Conservation (phyloP, 1,140 invertebrate species). For the Bacillus rossius region DNA sequence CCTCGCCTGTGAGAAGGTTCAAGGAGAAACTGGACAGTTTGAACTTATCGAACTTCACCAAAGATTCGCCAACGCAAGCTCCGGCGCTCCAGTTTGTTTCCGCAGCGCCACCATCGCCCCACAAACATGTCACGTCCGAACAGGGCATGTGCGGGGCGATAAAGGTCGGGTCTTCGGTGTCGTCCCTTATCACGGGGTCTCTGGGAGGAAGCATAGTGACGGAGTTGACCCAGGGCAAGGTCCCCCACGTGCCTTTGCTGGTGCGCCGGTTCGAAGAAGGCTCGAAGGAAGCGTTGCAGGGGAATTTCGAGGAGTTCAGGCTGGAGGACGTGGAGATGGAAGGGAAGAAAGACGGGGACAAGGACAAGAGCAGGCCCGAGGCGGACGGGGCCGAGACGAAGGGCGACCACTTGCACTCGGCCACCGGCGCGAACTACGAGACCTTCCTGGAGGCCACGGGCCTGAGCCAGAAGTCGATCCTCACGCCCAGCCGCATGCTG, state of each 20-base stretch:
- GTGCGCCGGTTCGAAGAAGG: slow-evolving; percentile 28
- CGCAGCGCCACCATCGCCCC: too few relatives aligned
- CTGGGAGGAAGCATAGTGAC: slow-evolving; percentile 11
- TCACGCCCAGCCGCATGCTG: slow-evolving; percentile 61
- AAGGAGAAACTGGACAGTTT: slow-evolving; percentile 3
- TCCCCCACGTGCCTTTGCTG: slow-evolving; percentile 27
- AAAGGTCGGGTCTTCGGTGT: slow-evolving; percentile 49
- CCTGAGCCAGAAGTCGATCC: slow-evolving; percentile 72
- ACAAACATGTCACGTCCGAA: not conserved
- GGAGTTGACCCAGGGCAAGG: slow-evolving; percentile 6
- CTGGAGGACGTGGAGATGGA: slow-evolving; percentile 68
- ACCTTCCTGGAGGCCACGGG: slow-evolving; percentile 74
- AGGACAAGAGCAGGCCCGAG: slow-evolving; percentile 47
- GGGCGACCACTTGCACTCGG: slow-evolving; percentile 30
- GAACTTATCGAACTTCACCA: not conserved
- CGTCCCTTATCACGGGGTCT: slow-evolving; percentile 50
- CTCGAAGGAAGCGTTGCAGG: slow-evolving; percentile 20
- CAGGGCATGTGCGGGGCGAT: slow-evolving; percentile 1
- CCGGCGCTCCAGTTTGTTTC: too few relatives aligned
- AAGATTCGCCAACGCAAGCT: too few relatives aligned
- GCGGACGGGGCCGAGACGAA: slow-evolving; percentile 49
- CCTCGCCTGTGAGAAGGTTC: not conserved
- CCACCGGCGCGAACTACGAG: slow-evolving; percentile 48
- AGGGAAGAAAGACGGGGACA: slow-evolving; percentile 57
- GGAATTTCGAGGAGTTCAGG: slow-evolving; percentile 76